Conservation (phyloP, 2,888 invertebrate genomes). For the Acronicta psi region DNA sequence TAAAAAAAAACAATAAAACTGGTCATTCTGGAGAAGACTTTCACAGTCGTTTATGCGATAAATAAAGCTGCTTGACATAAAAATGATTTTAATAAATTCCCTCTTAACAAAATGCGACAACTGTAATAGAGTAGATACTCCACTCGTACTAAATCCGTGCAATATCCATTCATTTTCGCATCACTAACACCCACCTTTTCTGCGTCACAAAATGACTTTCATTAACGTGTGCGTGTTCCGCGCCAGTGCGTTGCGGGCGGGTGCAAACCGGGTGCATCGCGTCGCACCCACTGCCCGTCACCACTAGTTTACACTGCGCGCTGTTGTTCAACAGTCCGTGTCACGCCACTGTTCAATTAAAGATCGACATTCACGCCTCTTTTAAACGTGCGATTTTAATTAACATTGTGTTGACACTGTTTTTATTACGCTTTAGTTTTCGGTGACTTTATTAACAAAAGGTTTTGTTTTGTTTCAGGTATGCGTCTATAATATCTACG, state of each 20-base stretch:
- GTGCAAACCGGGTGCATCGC: conserved; percentile 27
- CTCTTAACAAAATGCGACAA: too few relatives aligned
- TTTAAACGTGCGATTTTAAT: conserved; percentile 35
- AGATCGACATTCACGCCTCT: conserved; percentile 32
- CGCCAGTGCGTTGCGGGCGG: conserved; percentile 7
- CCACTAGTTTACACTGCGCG: conserved; percentile 36
- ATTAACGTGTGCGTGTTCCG: conserved; percentile 41
- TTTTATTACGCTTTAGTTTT: conserved; percentile 14
- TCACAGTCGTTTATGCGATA: too few relatives aligned
- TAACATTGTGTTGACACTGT: conserved; percentile 22
- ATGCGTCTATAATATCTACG: conserved; percentile 30
- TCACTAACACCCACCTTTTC: conserved; percentile 44
- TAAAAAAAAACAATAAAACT: too few relatives aligned
- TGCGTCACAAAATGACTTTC: conserved; percentile 46
- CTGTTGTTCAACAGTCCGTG: conserved; percentile 28
- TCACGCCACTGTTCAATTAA: conserved; percentile 40
- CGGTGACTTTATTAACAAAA: conserved; percentile 33
- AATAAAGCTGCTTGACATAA: too few relatives aligned
- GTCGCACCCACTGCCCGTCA: conserved; percentile 20
- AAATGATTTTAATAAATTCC: too few relatives aligned
- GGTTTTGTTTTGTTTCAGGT: conserved; percentile 52
- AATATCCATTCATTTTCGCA: conserved; percentile 23
- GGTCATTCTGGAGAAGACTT: too few relatives aligned
- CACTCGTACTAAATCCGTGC: neutral
- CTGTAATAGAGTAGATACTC: too few relatives aligned